Evolutionary conservation across 1,140 invertebrate genomes (phyloP).

Genomic region (Drosophila mayri): DNA sequence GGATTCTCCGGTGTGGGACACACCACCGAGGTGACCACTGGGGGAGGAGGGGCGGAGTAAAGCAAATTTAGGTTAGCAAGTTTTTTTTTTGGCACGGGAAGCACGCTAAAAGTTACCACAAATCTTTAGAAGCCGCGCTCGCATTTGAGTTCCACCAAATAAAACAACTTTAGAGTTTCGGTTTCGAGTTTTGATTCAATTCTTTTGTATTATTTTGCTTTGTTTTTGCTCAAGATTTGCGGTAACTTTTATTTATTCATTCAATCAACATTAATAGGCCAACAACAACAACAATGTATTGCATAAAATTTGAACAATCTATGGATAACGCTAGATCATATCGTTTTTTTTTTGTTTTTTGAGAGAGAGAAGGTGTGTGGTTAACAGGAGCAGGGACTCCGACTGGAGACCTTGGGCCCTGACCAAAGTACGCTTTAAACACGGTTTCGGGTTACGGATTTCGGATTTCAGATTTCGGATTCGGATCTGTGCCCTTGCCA

Average conservation of each 20-base stretch:
- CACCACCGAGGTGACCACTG: slow-evolving; percentile 94
- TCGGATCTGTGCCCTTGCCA: slow-evolving; percentile 40
- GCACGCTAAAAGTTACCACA: slow-evolving; percentile 71
- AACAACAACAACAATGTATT: slow-evolving; percentile 70
- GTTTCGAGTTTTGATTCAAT: slow-evolving; percentile 43
- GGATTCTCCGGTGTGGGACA: slow-evolving; percentile 95
- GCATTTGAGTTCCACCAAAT: slow-evolving; percentile 51
- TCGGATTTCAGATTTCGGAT: slow-evolving; percentile 35
- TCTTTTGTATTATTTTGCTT: slow-evolving; percentile 31
- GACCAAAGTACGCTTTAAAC: slow-evolving; percentile 39
- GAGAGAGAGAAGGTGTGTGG: slow-evolving; percentile 39
- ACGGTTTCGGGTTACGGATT: slow-evolving; percentile 30
- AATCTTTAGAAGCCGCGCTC: slow-evolving; percentile 57
- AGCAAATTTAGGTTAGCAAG: slow-evolving; percentile 15
- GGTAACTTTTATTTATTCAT: slow-evolving; percentile 85
- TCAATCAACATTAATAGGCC: slow-evolving; percentile 75
- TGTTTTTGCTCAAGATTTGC: slow-evolving; percentile 76
- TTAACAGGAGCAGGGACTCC: slow-evolving; percentile 49
- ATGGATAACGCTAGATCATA: slow-evolving; percentile 56
- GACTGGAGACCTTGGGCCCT: slow-evolving; percentile 26
- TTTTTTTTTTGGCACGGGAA: too few species aligned
- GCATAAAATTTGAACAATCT: slow-evolving; percentile 75
- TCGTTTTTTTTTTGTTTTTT: slow-evolving; percentile 9
- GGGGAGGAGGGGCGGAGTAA: slow-evolving; percentile 35
- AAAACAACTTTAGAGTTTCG: slow-evolving; percentile 72